Conservation (phyloP, 2,113 vertebrate genomes). For the Tyto alba region DNA sequence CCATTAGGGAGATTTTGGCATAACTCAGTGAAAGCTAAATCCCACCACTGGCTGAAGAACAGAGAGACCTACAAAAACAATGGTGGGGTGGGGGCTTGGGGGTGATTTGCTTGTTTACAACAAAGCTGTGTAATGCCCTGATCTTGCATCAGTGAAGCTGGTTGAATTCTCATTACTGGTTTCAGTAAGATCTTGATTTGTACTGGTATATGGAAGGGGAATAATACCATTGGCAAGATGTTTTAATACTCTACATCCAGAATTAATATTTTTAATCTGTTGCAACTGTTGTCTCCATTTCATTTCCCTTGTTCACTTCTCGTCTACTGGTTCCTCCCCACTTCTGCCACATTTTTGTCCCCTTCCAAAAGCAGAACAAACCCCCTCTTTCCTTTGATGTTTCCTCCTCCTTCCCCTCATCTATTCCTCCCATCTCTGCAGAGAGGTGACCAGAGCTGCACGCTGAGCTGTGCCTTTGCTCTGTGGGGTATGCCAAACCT, state of each 20-base stretch:
- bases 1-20: neutral
- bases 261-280: neutral
- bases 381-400: neutral
- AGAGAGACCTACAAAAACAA: neutral
- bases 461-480: neutral
- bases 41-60: neutral
- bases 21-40: slow-evolving; percentile 10
- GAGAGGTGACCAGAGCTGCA: neutral
- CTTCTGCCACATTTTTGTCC: neutral
- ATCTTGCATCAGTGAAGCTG: neutral
- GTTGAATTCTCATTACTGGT: neutral
- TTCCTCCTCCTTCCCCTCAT: neutral
- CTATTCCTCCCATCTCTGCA: neutral
- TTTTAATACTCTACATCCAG: neutral
- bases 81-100: neutral
- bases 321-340: neutral
- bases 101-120: neutral
- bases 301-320: neutral
- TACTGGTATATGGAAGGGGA: neutral
- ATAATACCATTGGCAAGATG: neutral
- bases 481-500: neutral
- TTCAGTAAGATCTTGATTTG: neutral
- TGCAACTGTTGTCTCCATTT: neutral
- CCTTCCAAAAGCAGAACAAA: neutral
- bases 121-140: neutral